A percentile compares a stretch with the other conserved stretches of the same genome.
These are phyloP conservation scores for Phaethornis superciliosus DNA, from an alignment of 2,113 vertebrate species.

Conservation along the genomic window DNA sequence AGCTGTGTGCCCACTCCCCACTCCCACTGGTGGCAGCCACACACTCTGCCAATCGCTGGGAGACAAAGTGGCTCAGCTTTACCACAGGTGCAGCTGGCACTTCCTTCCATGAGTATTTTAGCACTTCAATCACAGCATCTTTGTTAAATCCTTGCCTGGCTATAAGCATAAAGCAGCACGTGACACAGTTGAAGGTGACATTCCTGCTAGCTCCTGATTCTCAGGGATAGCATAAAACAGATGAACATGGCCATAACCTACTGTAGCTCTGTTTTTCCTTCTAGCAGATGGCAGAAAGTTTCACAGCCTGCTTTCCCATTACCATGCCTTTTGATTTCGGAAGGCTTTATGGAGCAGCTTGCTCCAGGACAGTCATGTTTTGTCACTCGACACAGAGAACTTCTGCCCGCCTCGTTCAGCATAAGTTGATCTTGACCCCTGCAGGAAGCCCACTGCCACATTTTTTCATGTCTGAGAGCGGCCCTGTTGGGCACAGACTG, in stretches of 20 bases:
- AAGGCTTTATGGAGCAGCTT: neutral
- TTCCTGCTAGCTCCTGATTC: neutral
- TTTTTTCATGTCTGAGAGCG: neutral
- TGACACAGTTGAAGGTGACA: neutral
- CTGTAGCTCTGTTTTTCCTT: fast-evolving
- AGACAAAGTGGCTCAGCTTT: neutral
- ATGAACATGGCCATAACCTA: fast-evolving
- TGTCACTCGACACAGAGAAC: neutral
- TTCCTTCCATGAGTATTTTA: neutral
- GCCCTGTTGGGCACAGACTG: neutral
- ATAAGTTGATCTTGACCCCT: neutral
- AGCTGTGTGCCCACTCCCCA: neutral
- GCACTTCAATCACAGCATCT: neutral
- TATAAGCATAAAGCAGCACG: neutral
- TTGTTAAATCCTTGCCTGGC: neutral
- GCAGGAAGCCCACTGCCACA: neutral
- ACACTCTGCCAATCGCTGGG: no score
- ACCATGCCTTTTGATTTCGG: fast-evolving
- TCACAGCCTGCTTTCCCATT: neutral
- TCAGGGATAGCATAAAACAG: neutral
- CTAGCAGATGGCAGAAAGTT: neutral
- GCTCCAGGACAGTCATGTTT: neutral
- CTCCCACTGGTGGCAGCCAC: neutral
- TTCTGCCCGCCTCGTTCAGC: neutral
- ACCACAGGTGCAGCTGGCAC: neutral